Evolutionary conservation across 1,140 invertebrate genomes (phyloP), one percentile per base, ranked within the genome.

Genomic region (Camponotus pennsylvanicus): DNA sequence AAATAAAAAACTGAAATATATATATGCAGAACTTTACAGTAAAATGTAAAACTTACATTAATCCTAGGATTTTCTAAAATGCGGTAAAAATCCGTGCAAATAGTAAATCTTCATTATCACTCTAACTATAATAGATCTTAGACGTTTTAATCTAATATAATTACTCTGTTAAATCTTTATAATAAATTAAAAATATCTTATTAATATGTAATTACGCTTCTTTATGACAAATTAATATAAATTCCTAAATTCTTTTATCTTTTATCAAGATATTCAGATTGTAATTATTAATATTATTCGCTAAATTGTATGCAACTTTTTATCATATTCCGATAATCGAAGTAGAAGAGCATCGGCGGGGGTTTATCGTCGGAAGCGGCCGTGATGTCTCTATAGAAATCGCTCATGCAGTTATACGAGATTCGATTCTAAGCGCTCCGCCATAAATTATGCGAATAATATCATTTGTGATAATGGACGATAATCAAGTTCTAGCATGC

Each of bases 401-500:
- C 57, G 87, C 9, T 80, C 70, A 55, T 78, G 70, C 87, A 88
- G 79, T 88, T 89, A 88, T 27, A 76, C 63, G 87, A 88, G 66
- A 90, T 76, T 85, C 87, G 79, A 88, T 86, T 90, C 82, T 86
- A 86, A 90, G 77, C 80, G 88, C 83, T 52, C 18, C 78, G 27
- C 67, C 64, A 66, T 88, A 90, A 87, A 90, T 91, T 91, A 90
- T 82, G 59, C 83, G 78, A 88, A 90, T 88, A 90, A 91, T 91
- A 90, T 91, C 88, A 76, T 91, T 88, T 80, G 89, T 82, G 86
- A 91, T 91, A 91, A 91, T 91, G 86, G 77, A 67, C 85, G 89
- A 91, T 91, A 90, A 90, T 91, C 89, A 76, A 86, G 79, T 91
- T 91, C 63, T 71, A 84, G 83, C 71, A 59, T 90, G 86, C 88